Conservation (phyloP, 2,113 vertebrate species). For the Phylloscopus trochilus region DNA sequence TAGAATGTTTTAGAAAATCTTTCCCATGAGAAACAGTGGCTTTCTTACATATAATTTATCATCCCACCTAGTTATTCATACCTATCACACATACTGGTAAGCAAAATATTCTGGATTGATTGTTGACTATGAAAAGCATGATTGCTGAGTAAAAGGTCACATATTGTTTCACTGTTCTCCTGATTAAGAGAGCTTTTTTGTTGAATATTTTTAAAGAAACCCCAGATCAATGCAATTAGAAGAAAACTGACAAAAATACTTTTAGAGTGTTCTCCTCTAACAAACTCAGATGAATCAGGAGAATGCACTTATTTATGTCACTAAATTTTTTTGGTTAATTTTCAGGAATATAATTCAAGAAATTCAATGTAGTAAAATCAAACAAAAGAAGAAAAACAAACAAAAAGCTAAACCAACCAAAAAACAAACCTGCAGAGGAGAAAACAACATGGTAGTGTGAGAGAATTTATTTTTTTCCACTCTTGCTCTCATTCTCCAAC, state of each 20-base stretch:
- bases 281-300: background rate
- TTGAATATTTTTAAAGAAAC: background rate
- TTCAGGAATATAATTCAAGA: background rate
- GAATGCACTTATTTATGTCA: background rate
- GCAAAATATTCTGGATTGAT: background rate
- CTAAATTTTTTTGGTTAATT: background rate
- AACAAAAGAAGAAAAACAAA: background rate
- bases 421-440: background rate
- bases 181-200: background rate
- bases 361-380: background rate
- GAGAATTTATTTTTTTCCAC: background rate
- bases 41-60: background rate
- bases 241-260: background rate
- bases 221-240: background rate
- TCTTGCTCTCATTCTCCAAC: background rate
- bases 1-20: background rate
- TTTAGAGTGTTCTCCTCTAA: background rate
- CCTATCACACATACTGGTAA: background rate
- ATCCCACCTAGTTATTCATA: background rate
- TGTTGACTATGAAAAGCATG: background rate
- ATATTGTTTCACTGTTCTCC: background rate
- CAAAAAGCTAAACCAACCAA: background rate
- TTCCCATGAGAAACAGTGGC: background rate
- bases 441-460: background rate
- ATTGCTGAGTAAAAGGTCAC: background rate